These are phyloP conservation scores for Butorides virescens DNA, from an alignment of 2,113 vertebrate genomes.

Conservation along the genomic window DNA sequence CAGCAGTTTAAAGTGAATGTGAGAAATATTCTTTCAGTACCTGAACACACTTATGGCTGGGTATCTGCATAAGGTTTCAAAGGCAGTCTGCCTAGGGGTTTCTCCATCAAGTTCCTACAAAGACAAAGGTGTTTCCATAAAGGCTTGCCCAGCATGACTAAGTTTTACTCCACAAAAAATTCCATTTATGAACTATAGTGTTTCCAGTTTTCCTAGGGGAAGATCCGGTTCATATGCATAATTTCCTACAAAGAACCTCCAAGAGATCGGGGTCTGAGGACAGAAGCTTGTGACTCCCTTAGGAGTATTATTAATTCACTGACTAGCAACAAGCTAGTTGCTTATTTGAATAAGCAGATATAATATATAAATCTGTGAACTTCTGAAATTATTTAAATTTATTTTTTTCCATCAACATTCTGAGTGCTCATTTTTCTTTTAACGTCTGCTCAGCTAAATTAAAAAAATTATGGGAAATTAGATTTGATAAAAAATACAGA, in stretches of 20 bases:
- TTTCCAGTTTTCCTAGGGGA: neutral
- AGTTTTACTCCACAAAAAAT: neutral
- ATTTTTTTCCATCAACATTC: neutral
- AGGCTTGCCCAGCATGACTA: neutral
- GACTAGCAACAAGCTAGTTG: neutral
- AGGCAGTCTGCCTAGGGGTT: neutral
- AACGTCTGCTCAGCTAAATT: neutral
- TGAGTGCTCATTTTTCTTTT: neutral
- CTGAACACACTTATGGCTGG: neutral
- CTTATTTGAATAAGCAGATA: neutral
- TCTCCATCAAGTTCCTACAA: neutral
- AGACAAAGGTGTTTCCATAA: neutral
- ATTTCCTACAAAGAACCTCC: neutral
- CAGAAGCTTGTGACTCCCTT: neutral
- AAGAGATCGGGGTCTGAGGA: neutral
- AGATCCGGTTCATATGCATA: too few relatives aligned
- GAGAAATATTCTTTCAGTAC: neutral
- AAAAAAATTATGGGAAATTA: neutral
- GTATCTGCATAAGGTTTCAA: neutral
- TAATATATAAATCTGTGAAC: neutral
- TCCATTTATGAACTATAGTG: neutral
- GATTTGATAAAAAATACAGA: neutral
- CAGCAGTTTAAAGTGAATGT: neutral
- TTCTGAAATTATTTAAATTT: neutral
- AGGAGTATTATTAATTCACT: neutral